Percentiles rank a stretch among this genome's conserved stretches.
Evolutionary conservation across 2,888 invertebrate genomes (phyloP).

Genomic region (Pachymerium ferrugineum): DNA sequence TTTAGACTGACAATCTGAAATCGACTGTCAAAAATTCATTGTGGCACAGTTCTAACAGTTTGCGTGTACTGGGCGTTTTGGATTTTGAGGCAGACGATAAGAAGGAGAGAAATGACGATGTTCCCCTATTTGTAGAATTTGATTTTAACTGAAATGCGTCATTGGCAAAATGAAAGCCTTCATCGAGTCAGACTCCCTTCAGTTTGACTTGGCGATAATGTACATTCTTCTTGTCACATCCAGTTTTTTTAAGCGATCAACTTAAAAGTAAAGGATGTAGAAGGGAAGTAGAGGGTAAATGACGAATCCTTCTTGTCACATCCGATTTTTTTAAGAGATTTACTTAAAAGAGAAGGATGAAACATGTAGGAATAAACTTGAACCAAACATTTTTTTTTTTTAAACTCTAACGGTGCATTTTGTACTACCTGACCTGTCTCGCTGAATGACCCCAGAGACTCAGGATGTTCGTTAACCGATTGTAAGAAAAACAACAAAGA

Average conservation of each 20-base stretch:
- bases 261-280: background rate
- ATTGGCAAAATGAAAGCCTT: background rate
- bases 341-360: background rate
- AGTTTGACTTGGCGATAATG: background rate
- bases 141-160: conserved; percentile 1
- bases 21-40: background rate
- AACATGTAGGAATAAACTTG: background rate
- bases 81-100: background rate
- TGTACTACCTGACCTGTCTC: background rate
- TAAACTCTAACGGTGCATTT: background rate
- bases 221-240: background rate
- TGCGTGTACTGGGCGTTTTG: conserved; percentile 19
- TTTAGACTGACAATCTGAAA: background rate
- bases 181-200: background rate
- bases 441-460: background rate
- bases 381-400: background rate
- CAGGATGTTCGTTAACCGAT: background rate
- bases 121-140: conserved; percentile 27
- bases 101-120: background rate
- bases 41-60: conserved; percentile 26
- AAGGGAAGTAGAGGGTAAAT: background rate
- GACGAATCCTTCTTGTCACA: background rate
- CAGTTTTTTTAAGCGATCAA: background rate
- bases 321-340: background rate
- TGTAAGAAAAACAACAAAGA: background rate